Evolutionary conservation across 2,113 vertebrate genomes (phyloP).

Genomic region (Osmerus eperlanus): DNA sequence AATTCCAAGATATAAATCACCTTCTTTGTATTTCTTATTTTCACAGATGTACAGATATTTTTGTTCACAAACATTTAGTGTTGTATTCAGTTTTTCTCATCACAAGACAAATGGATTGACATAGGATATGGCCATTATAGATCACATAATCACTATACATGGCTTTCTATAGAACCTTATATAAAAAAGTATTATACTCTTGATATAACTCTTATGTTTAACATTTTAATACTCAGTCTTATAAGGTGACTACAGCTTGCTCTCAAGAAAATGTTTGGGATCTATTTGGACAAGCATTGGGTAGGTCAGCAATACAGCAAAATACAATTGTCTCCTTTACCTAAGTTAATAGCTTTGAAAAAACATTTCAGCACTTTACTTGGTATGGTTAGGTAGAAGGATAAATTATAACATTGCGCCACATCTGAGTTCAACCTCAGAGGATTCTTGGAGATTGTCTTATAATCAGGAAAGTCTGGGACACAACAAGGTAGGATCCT

Average conservation of each 20-base stretch:
- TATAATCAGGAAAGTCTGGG: conserved; percentile 14
- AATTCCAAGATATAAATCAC: conserved; percentile 33
- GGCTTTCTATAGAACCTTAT: conserved; percentile 16
- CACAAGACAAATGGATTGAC: conserved; percentile 18
- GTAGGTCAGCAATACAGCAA: conserved; percentile 4
- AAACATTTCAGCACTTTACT: background rate
- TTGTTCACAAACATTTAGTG: background rate
- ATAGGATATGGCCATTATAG: conserved; percentile 6
- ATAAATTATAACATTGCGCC: background rate
- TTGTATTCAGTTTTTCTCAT: conserved; percentile 23
- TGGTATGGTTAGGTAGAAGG: background rate
- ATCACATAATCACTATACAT: background rate
- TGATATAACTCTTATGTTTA: conserved; percentile 18
- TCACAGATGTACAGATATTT: too few species aligned
- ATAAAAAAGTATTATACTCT: conserved; percentile 26
- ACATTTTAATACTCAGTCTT: conserved; percentile 16
- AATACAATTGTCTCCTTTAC: conserved; percentile 8
- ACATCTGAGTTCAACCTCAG: conserved; percentile 7
- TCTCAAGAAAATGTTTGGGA: background rate
- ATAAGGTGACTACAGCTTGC: background rate
- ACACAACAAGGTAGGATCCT: background rate
- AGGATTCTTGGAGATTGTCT: conserved; percentile 20
- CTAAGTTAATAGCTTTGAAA: background rate
- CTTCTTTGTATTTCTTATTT: conserved; percentile 16
- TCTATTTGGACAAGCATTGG: conserved; percentile 25